A percentile compares a stretch with the other conserved stretches of the same genome.
Evolutionary conservation across 2,797 vertebrate genomes (phyloP).

Genomic region (Karalla daura): DNA sequence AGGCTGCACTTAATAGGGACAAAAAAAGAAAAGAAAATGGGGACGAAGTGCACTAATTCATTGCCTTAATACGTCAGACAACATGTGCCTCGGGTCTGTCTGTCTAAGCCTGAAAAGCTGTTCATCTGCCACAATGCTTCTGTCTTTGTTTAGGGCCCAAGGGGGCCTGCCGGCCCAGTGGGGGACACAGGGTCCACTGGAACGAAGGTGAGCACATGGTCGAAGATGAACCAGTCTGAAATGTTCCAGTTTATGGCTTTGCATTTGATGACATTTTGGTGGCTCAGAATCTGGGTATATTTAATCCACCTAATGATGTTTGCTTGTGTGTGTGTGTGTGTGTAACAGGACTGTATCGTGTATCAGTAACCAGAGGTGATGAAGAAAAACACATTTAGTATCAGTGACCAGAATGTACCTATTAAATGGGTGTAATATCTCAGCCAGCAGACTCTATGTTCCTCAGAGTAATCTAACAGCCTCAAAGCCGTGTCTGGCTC

Average conservation of each 20-base stretch:
- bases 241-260: not conserved
- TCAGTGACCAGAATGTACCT: too few relatives aligned
- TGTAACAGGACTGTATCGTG: too few relatives aligned
- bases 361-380: too few relatives aligned
- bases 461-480: too few relatives aligned
- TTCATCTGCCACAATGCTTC: conserved; percentile 18
- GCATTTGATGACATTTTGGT: too few relatives aligned
- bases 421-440: too few relatives aligned
- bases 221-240: not conserved
- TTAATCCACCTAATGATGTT: too few relatives aligned
- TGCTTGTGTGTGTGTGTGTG: too few relatives aligned
- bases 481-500: conserved; percentile 6
- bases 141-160: conserved; percentile 70
- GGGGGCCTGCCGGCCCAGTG: conserved; percentile 74
- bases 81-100: not conserved
- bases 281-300: too few relatives aligned
- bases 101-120: conserved; percentile 21
- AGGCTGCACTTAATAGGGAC: conserved; percentile 19
- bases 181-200: conserved; percentile 77
- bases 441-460: too few relatives aligned
- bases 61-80: conserved; percentile 34
- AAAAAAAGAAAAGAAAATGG: conserved; percentile 34
- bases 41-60: conserved; percentile 30
- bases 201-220: conserved; percentile 70
- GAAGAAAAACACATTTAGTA: too few relatives aligned